Evolutionary conservation across 2,113 vertebrate species (phyloP), one percentile per base, ranked within the genome.

Genomic region (Sinocyclocheilus anshuiensis): DNA sequence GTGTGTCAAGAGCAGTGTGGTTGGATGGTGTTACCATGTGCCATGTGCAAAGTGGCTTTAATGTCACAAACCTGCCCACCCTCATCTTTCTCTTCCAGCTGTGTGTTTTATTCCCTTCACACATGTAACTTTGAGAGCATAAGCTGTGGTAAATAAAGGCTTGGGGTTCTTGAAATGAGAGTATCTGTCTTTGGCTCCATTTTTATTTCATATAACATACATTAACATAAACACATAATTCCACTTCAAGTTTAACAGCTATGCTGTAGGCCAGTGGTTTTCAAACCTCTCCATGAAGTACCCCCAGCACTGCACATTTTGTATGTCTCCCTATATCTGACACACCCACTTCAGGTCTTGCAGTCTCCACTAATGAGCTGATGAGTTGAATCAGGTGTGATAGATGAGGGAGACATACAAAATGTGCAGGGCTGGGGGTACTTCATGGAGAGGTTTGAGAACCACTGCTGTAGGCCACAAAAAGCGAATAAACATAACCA

Each of bases 71-170:
- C 87, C 91, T 90, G 89, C 89, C 90, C 90, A 92, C 71, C 88
- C 69, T 87, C 89, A 42, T 91, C 88, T 90, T 91, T 90, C 89
- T 88, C 91, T 90, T 91, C 77, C 84, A 93, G 94, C 88, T 92
- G 91, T 94, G 93, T 92, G 91, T 61, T 87, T 93, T 90, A 89
- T 89, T 90, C 92, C 86, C 88, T 89, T 92, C 88, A 91, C 92
- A 94, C 91, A 77, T 94, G 91, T 94, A 94, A 93, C 91, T 93
- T 94, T 94, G 94, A 93, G 93, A 95, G 94, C 94, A n/a, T 61
- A 95, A 95, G 92, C 92, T 93, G 92, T 95, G 93, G 91, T 94
- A 91, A 95, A 95, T 95, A 95, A 95, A 95, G 93, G 93, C 93
- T 93, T 93, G 94, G 94, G 93, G 92, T 94, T 94, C 93, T 94